Evolutionary conservation across 2,113 vertebrate genomes (phyloP).

Genomic region (Emydocephalus ijimae): DNA sequence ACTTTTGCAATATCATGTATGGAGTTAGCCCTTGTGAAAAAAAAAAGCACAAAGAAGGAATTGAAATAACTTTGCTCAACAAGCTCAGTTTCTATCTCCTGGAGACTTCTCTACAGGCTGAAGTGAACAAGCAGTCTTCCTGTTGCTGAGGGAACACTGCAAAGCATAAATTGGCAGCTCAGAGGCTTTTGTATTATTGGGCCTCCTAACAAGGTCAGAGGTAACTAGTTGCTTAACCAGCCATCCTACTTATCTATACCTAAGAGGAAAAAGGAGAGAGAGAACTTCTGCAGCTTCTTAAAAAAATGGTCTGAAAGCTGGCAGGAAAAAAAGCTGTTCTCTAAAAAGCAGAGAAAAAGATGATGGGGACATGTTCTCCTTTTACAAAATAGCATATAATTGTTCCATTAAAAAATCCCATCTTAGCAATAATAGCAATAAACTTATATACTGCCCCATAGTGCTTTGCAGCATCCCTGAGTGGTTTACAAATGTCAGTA

Average conservation of each 20-base stretch:
- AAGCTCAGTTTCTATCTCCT: not conserved
- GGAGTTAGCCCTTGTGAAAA: not conserved
- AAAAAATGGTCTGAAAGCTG: not conserved
- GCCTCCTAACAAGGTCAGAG: not conserved
- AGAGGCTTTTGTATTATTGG: not conserved
- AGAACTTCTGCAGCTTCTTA: not conserved
- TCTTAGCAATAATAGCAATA: not conserved
- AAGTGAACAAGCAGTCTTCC: not conserved
- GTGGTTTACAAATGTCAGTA: not conserved
- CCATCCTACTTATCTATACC: not conserved
- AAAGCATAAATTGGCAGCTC: not conserved
- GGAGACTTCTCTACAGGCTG: not conserved
- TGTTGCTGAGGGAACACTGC: not conserved
- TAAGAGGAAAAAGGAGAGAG: not conserved
- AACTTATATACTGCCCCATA: not conserved
- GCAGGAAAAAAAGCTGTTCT: not conserved
- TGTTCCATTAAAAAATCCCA: not conserved
- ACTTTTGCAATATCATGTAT: not conserved
- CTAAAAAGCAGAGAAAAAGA: not conserved
- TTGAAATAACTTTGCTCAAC: not conserved
- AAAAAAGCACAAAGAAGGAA: not conserved
- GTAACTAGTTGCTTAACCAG: not conserved
- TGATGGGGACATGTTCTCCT: not conserved
- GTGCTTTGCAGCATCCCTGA: not conserved
- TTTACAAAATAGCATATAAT: not conserved